These are phyloP conservation scores for Channallabes apus DNA, from an alignment of 2,797 vertebrate genomes.

Conservation along the genomic window DNA sequence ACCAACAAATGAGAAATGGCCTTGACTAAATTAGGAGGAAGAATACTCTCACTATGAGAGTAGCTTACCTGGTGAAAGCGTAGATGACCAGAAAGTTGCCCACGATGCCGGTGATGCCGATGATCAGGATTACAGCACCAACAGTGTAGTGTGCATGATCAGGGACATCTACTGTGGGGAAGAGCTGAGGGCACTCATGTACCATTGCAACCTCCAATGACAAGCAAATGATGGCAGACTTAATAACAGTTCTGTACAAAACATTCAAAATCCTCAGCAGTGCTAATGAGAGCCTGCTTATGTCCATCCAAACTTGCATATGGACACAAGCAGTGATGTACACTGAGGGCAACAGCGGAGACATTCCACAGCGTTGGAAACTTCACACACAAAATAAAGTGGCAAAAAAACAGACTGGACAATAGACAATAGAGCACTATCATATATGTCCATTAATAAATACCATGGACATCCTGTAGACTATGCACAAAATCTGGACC, in stretches of 20 bases:
- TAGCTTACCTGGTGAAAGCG: slow-evolving; percentile 86
- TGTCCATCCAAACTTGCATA: not conserved
- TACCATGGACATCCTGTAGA: not conserved
- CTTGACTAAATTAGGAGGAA: too few species aligned
- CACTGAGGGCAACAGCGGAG: not conserved
- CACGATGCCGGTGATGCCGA: slow-evolving; percentile 87
- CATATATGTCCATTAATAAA: not conserved
- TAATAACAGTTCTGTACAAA: not conserved
- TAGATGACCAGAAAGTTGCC: slow-evolving; percentile 94
- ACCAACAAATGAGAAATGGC: too few species aligned
- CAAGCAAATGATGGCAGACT: not conserved
- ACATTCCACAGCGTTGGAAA: not conserved
- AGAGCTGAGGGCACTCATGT: slow-evolving; percentile 62
- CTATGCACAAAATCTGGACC: not conserved
- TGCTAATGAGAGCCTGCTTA: not conserved
- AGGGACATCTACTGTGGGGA: slow-evolving; percentile 86
- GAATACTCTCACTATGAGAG: too few species aligned
- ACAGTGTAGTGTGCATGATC: slow-evolving; percentile 89
- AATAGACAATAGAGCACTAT: not conserved
- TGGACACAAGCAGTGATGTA: not conserved
- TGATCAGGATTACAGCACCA: slow-evolving; percentile 83
- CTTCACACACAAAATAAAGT: not conserved
- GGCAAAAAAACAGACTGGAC: not conserved
- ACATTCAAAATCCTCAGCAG: not conserved
- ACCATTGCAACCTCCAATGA: slow-evolving; percentile 72